phyloP scores from a whole-genome alignment of 2,113 vertebrate genomes.

The chimpanzee (Pan troglodytes) region DNA sequence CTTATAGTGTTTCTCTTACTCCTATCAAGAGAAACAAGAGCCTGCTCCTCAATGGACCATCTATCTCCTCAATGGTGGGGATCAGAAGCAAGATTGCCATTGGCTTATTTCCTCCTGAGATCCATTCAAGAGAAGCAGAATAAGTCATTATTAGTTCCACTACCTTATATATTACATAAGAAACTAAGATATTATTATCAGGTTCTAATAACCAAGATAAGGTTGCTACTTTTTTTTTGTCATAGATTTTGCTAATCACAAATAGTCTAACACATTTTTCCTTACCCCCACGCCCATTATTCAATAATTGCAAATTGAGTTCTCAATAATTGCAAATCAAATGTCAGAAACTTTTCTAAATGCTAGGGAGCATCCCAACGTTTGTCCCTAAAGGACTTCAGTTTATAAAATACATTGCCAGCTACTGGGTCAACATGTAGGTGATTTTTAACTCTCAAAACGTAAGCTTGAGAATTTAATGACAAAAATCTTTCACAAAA shows the following conservation, averaged over 20 bases:
- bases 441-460: constrained; percentile 15
- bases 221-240: background rate
- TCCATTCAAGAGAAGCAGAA: background rate
- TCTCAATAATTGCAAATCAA: background rate
- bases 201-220: background rate
- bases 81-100: background rate
- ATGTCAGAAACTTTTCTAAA: background rate
- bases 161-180: background rate
- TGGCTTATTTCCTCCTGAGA: background rate
- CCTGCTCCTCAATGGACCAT: background rate
- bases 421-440: background rate
- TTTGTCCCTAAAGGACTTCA: background rate
- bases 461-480: background rate
- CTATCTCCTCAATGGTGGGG: background rate
- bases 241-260: background rate
- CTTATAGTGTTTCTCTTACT: background rate
- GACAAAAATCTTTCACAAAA: background rate
- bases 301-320: background rate
- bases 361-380: background rate
- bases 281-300: background rate
- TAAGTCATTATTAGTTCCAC: background rate
- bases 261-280: background rate
- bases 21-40: background rate
- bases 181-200: background rate
- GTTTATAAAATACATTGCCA: background rate